Conservation (phyloP, 2,888 invertebrate species). For the Ochropleura leucogaster region DNA sequence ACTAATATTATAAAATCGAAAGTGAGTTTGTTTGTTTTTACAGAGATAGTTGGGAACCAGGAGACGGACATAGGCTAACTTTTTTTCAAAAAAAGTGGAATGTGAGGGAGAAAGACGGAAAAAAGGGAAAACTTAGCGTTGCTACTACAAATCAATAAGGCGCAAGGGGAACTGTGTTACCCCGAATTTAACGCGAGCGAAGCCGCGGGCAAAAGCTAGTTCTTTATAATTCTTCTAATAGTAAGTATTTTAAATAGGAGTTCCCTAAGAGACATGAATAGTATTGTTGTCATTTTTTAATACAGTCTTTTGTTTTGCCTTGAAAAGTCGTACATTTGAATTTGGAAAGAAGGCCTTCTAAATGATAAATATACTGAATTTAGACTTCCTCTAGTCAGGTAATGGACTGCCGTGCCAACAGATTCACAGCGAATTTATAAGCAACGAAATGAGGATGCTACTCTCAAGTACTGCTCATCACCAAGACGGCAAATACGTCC, state of each 20-base stretch:
- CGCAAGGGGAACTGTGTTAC: no score
- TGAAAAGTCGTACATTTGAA: background rate
- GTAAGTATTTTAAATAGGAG: background rate
- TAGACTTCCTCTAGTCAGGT: background rate
- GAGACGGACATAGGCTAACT: no score
- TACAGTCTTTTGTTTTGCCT: background rate
- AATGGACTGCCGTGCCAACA: background rate
- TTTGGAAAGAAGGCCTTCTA: background rate
- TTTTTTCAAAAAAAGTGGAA: no score
- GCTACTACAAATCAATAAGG: no score
- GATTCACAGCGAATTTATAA: conserved; percentile 6
- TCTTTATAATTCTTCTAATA: background rate
- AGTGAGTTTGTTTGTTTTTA: no score
- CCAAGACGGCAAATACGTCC: background rate
- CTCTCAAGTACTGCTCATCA: background rate
- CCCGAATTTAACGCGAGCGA: no score
- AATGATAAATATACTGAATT: background rate
- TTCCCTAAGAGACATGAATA: background rate
- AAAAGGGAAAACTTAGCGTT: no score
- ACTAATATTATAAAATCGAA: no score
- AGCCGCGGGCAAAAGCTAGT: no score
- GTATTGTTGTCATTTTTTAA: background rate
- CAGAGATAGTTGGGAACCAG: no score
- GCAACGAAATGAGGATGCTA: background rate
- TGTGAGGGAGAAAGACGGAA: no score